Base-by-base conservation (phyloP, 2,113 vertebrate species). In the Leucosticte australis region DNA sequence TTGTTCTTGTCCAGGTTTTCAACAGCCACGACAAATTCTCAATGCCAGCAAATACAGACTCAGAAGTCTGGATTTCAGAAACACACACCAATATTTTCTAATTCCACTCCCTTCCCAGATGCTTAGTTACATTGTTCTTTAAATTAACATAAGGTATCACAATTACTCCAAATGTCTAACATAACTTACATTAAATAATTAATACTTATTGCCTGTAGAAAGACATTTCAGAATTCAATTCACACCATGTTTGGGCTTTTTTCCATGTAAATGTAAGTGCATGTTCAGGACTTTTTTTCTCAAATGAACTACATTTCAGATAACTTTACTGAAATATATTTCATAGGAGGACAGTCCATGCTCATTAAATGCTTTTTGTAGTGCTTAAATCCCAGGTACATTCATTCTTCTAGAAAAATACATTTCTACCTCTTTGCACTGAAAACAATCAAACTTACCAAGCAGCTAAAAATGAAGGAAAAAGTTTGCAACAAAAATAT, bases 131-230 rank as follows among this genome's bases (percentile, higher is more conserved):
- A 91, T 70, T 88, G 83, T 73, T 75, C 37, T 85, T 96, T 82
- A 85, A 87, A 83, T 93, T 88, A 95, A 96, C 68, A 35, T 24
- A 93, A 74, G 33, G 52, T 60, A 80, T 31, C 24, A 87, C 31
- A 88, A 78, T 71, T 73, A 94, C 68, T 60, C 27, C 60, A 94
- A 87, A 79, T 18, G 10, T n/a, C 87, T 76, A 86, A 83, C 60
- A 44, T 56, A 95, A 95, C 70, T 91, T 94, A 75, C 31, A 46
- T 69, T 78, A 94, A 91, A 91, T 77, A 75, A 53, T 80, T 85
- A 91, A 71, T 69, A 94, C 41, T 97, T 97, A 96, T 91, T 97
- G 93, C 94, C 14, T 93, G 64, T 70, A 86, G 70, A 94, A 94
- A 95, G 92, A 73, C 33, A 81, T 71, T 90, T 89, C 74, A 87